These are phyloP conservation scores for Australoheros scitulus DNA, from an alignment of 2,113 vertebrate genomes.

Conservation along the genomic window DNA sequence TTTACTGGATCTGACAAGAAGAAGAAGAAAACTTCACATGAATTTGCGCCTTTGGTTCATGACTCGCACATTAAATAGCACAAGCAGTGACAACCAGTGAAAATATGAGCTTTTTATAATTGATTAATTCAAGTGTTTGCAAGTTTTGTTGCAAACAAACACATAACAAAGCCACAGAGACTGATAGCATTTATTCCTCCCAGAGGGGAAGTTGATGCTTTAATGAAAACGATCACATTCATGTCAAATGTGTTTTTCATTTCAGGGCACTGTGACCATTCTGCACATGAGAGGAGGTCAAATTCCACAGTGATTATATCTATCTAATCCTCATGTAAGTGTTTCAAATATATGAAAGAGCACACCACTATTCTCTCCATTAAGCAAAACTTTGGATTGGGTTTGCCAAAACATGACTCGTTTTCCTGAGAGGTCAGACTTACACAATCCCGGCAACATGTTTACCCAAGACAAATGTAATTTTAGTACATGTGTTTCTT, in stretches of 20 bases:
- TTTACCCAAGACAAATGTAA: neutral
- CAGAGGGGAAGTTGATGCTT: neutral
- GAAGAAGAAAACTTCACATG: neutral
- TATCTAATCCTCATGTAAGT: neutral
- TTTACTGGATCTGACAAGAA: neutral
- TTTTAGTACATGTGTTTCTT: conserved; percentile 22
- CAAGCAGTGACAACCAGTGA: neutral
- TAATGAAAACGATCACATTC: conserved; percentile 1
- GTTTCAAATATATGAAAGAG: neutral
- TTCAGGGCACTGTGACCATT: neutral
- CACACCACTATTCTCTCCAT: neutral
- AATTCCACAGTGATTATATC: conserved; percentile 42
- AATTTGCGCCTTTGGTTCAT: neutral
- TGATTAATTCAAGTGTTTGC: neutral
- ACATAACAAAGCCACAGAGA: neutral
- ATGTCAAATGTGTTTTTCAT: neutral
- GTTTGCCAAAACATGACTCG: conserved; percentile 18
- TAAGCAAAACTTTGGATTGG: neutral
- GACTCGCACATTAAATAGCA: neutral
- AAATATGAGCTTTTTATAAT: conserved; percentile 2
- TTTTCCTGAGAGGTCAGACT: conserved; percentile 6
- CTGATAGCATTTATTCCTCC: neutral
- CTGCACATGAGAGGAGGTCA: neutral
- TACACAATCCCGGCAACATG: conserved; percentile 22
- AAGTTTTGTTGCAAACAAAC: neutral